Evolutionary conservation across 1,140 invertebrate species (phyloP).

Genomic region (Oscheius sp.): DNA sequence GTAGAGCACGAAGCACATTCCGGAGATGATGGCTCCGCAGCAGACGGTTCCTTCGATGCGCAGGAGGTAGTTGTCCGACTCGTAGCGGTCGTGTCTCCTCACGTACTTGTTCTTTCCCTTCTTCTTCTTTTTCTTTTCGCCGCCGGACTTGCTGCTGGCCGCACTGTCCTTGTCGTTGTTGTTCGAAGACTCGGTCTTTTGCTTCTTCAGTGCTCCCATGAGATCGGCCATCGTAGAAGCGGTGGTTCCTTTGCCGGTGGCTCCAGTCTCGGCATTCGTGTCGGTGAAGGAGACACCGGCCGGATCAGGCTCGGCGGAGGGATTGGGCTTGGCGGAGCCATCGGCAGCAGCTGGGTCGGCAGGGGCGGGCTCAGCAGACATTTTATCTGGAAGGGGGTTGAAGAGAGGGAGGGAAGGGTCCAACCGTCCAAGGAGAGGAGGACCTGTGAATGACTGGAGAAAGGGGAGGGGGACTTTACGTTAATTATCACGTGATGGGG

Average conservation of each 20-base stretch:
- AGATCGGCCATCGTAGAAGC: neutral
- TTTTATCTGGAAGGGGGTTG: too few species aligned
- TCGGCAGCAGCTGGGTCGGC: too few species aligned
- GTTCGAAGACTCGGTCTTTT: neutral
- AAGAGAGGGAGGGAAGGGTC: too few species aligned
- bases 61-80: slow-evolving; percentile 1
- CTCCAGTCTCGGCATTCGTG: neutral
- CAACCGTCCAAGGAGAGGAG: too few species aligned
- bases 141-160: neutral
- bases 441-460: too few species aligned
- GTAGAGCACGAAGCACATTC: neutral
- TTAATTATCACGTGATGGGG: too few species aligned
- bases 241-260: neutral
- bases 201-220: neutral
- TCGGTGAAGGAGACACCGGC: too few species aligned
- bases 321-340: too few species aligned
- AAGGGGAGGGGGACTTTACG: too few species aligned
- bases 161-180: too few species aligned
- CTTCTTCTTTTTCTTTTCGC: neutral
- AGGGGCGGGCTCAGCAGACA: too few species aligned
- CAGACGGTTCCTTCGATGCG: neutral
- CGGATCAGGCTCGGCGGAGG: too few species aligned
- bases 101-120: neutral
- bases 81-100: neutral
- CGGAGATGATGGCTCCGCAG: neutral